A percentile compares a stretch with the other conserved stretches of the same genome.
Conservation (phyloP, 2,888 invertebrate species). For the Volucella bombylans region DNA sequence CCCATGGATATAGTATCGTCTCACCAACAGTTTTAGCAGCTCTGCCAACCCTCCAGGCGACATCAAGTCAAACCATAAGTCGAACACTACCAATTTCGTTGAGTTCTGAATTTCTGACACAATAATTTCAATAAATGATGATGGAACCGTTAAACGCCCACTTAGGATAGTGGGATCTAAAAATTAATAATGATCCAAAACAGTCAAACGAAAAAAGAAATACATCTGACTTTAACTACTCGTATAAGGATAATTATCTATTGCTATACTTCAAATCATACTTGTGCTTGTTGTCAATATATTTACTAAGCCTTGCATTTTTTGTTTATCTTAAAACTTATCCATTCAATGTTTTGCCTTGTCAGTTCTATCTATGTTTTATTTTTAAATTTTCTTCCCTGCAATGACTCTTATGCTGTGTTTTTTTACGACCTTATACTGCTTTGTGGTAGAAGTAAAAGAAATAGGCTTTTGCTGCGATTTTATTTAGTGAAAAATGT, state of each 20-base stretch:
- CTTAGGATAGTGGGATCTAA: no score
- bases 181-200: constrained; percentile 63
- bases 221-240: constrained; percentile 4
- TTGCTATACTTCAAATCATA: neutral
- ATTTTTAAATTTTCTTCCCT: no score
- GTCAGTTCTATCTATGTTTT: no score
- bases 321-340: no score
- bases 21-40: constrained; percentile 78
- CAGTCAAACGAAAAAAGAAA: neutral
- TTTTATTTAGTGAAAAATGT: no score
- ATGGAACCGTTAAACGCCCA: neutral
- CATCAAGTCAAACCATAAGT: constrained; percentile 71
- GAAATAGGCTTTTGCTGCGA: no score
- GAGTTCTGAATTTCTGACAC: constrained; percentile 77
- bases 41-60: constrained; percentile 72
- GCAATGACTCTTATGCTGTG: no score
- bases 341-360: no score
- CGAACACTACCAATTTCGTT: constrained; percentile 77
- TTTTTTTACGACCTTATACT: no score
- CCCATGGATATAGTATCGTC: constrained; percentile 78
- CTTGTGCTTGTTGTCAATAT: no score
- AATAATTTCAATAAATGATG: constrained; percentile 47
- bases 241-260: constrained; percentile 15
- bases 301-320: no score
- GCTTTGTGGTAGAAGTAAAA: no score